Conservation (phyloP, 2,888 invertebrate species). For the Rhagonycha fulva region DNA sequence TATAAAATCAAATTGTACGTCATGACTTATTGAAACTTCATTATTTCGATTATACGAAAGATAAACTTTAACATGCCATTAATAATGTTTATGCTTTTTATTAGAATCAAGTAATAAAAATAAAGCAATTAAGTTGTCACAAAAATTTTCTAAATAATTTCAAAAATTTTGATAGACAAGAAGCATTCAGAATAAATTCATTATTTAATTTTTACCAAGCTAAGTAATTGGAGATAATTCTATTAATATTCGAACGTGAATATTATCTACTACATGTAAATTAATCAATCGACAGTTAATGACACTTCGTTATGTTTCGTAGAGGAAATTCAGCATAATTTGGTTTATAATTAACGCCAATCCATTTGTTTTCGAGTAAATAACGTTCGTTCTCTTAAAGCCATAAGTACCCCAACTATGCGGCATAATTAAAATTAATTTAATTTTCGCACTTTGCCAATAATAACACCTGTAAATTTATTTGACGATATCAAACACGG, state of each 20-base stretch:
- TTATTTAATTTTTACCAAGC: neutral
- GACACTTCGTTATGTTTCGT: neutral
- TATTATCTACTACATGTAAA: neutral
- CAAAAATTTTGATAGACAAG: neutral
- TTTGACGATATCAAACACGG: no score
- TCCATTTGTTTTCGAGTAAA: neutral
- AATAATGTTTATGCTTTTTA: neutral
- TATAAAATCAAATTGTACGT: neutral
- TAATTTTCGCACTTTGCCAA: neutral
- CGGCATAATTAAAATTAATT: neutral
- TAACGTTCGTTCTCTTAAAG: neutral
- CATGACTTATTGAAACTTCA: neutral
- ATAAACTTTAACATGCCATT: neutral
- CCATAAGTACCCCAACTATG: neutral
- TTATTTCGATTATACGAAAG: neutral
- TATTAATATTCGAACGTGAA: neutral
- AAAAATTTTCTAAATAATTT: neutral
- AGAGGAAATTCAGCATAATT: neutral
- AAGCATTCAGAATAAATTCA: neutral
- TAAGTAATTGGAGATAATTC: neutral
- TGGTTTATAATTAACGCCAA: neutral
- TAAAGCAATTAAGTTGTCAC: neutral
- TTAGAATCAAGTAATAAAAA: neutral
- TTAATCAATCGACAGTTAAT: neutral
- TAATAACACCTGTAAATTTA: no score